phyloP scores from a whole-genome alignment of 2,113 vertebrate species.

The Tetrao urogallus region DNA sequence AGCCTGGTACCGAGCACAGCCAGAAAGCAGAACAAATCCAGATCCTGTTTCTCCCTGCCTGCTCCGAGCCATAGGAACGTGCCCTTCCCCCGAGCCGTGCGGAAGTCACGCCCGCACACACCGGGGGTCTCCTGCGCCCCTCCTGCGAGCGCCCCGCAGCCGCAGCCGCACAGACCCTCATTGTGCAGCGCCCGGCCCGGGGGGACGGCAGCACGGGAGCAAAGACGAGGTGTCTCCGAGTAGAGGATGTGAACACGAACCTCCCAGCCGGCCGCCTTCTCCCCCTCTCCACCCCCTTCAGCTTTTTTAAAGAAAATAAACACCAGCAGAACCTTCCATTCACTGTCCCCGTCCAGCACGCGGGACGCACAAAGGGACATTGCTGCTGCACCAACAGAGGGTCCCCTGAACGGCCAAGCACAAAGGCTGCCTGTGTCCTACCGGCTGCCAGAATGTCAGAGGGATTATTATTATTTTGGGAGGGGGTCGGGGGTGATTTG shows the following conservation, averaged over 20 bases:
- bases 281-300: constrained; percentile 35
- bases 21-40: not conserved
- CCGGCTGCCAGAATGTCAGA: constrained; percentile 30
- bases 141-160: not conserved
- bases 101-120: not conserved
- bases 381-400: constrained; percentile 9
- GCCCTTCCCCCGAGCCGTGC: rapidly evolving
- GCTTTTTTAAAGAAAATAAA: constrained; percentile 64
- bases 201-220: constrained; percentile 10
- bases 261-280: constrained; percentile 67
- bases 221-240: constrained; percentile 70
- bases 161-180: constrained; percentile 52
- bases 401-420: constrained; percentile 15
- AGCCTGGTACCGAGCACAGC: not conserved
- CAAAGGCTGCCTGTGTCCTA: constrained; percentile 63
- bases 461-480: constrained; percentile 64
- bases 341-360: not conserved
- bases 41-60: not conserved
- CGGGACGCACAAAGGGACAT: constrained; percentile 61
- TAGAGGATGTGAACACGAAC: constrained; percentile 50
- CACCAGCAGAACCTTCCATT: constrained; percentile 39
- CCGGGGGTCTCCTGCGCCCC: not conserved
- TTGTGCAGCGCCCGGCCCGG: constrained; percentile 40
- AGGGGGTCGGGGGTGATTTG: constrained; percentile 44
- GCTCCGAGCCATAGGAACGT: not conserved